phyloP scores from a whole-genome alignment of 2,113 vertebrate genomes.

The Lycaon pictus region DNA sequence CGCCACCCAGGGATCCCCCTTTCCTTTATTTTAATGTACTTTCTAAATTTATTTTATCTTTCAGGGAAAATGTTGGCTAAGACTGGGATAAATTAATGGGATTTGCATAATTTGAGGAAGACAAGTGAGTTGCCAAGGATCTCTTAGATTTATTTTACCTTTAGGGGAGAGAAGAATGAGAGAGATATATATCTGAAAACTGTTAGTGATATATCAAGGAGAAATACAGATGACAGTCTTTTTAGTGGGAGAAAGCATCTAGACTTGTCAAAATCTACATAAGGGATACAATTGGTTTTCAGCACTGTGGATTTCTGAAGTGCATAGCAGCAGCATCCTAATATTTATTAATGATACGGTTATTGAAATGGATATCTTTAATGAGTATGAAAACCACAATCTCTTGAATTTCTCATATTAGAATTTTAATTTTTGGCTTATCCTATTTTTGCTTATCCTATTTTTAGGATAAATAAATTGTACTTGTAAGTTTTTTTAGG shows the following conservation, averaged over 20 bases:
- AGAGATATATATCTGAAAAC: conserved; percentile 5
- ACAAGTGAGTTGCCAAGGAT: neutral
- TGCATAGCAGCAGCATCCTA: neutral
- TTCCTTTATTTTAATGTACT: neutral
- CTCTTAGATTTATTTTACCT: conserved; percentile 42
- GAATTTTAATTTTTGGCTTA: neutral
- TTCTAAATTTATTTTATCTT: conserved; percentile 37
- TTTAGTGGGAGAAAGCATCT: neutral
- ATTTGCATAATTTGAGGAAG: conserved; percentile 34
- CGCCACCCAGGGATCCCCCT: neutral
- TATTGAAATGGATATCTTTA: neutral
- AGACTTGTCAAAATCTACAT: neutral
- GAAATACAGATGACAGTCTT: neutral
- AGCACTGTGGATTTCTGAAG: neutral
- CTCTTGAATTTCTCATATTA: conserved; percentile 29
- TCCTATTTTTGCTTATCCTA: no score
- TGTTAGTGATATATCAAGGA: conserved; percentile 1
- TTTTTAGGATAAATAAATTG: neutral
- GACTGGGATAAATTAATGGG: neutral
- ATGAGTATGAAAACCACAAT: neutral
- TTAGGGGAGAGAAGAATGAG: neutral
- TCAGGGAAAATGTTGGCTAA: conserved; percentile 2
- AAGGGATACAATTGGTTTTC: neutral
- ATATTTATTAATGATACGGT: neutral
- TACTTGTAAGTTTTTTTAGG: neutral